phyloP scores from a whole-genome alignment of 1,140 invertebrate genomes.

The Nixonia krombeini region DNA sequence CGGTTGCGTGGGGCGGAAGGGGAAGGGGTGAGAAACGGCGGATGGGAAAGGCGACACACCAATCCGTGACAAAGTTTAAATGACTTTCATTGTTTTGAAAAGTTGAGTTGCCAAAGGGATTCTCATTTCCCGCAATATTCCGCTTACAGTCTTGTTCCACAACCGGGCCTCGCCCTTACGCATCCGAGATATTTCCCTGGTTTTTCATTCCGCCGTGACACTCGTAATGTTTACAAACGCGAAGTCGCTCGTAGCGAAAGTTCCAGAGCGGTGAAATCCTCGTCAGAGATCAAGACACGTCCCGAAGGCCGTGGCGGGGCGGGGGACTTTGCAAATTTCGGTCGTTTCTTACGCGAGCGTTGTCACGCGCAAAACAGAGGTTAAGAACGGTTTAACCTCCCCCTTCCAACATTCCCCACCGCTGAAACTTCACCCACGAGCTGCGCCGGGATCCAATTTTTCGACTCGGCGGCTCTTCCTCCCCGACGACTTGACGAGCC shows the following conservation, averaged over 20 bases:
- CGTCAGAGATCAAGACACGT: slow-evolving; percentile 7
- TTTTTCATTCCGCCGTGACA: slow-evolving; percentile 8
- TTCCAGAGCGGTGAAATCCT: slow-evolving; percentile 26
- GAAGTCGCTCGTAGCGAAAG: slow-evolving; percentile 51
- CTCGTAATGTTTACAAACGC: slow-evolving; percentile 55
- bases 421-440: slow-evolving; percentile 5
- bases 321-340: slow-evolving; percentile 6
- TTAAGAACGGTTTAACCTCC: slow-evolving; percentile 12
- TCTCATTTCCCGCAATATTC: slow-evolving; percentile 25
- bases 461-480: slow-evolving; percentile 11
- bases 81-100: slow-evolving; percentile 68
- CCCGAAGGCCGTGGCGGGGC: background rate
- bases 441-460: slow-evolving; percentile 8
- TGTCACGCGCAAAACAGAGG: slow-evolving; percentile 9
- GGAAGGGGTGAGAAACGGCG: slow-evolving; percentile 33
- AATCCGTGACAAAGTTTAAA: slow-evolving; percentile 60
- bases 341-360: slow-evolving; percentile 1
- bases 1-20: slow-evolving; percentile 18
- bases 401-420: slow-evolving; percentile 4
- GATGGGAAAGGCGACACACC: slow-evolving; percentile 54
- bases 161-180: slow-evolving; percentile 12
- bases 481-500: slow-evolving; percentile 27
- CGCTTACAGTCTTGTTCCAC: slow-evolving; percentile 5
- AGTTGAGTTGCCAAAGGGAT: slow-evolving; percentile 59
- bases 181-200: slow-evolving; percentile 15